Evolutionary conservation across 2,797 vertebrate species (phyloP).

Genomic region (Microctenopoma stevenorrisi): DNA sequence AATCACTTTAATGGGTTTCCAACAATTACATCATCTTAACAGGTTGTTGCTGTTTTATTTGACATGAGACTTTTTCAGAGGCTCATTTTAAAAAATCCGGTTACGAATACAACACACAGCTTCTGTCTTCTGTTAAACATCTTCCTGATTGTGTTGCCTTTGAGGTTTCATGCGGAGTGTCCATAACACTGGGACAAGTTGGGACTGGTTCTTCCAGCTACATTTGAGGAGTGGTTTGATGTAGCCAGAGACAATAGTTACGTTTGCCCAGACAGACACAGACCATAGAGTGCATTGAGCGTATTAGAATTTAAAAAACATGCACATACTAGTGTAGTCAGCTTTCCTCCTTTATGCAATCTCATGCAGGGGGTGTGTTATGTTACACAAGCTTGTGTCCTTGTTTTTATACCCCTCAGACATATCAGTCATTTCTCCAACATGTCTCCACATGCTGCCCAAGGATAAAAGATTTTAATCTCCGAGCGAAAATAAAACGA

Average conservation of each 20-base stretch:
- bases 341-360: neutral
- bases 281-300: neutral
- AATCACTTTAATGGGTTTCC: neutral
- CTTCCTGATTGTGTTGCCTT: neutral
- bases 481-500: neutral
- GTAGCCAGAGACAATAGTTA: neutral
- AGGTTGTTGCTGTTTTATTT: neutral
- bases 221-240: slow-evolving; percentile 19
- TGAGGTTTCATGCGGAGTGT: neutral
- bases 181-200: slow-evolving; percentile 26
- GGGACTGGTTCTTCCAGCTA: slow-evolving; percentile 1
- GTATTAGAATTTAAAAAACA: neutral
- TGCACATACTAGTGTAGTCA: neutral
- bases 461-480: slow-evolving; percentile 11
- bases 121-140: no score
- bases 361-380: no score
- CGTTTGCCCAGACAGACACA: neutral
- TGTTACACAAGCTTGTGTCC: neutral
- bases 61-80: neutral
- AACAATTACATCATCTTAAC: neutral
- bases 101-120: neutral
- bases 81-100: neutral
- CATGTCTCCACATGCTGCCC: slow-evolving; percentile 33
- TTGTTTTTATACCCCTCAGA: neutral
- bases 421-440: slow-evolving; percentile 11